phyloP scores from a whole-genome alignment of 2,888 invertebrate genomes.

The Drosophila nr. medialis region DNA sequence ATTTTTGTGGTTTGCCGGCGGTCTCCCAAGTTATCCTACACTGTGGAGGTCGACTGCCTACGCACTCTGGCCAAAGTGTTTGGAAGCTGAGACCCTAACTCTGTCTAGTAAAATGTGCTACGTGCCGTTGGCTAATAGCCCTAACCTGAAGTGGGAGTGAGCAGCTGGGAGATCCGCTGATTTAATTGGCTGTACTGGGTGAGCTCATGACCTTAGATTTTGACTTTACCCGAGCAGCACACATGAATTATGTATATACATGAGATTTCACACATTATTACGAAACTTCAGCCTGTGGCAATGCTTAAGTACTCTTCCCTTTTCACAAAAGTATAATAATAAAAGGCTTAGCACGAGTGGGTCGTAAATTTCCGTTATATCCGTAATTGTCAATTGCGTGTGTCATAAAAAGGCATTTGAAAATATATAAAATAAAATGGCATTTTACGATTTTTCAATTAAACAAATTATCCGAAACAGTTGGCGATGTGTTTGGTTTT shows the following conservation, averaged over 20 bases:
- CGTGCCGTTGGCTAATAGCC: conserved; percentile 63
- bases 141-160: conserved; percentile 6
- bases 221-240: conserved; percentile 10
- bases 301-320: conserved; percentile 6
- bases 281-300: neutral
- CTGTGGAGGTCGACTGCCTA: conserved; percentile 56
- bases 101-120: conserved; percentile 50
- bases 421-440: conserved; percentile 39
- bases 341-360: conserved; percentile 53
- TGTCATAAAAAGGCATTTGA: conserved; percentile 77
- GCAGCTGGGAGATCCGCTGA: conserved; percentile 17
- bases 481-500: conserved; percentile 30
- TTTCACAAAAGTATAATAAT: conserved; percentile 19
- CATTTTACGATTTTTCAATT: conserved; percentile 81
- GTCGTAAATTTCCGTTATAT: conserved; percentile 67
- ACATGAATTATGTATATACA: conserved; percentile 3
- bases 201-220: conserved; percentile 11
- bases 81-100: conserved; percentile 4
- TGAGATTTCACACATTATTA: neutral
- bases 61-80: conserved; percentile 42
- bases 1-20: conserved; percentile 56
- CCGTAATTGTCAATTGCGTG: conserved; percentile 73
- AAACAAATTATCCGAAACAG: conserved; percentile 73
- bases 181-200: conserved; percentile 52
- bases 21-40: conserved; percentile 47